Conservation (phyloP, 2,888 invertebrate species). For the Rhynchonema sp. region DNA sequence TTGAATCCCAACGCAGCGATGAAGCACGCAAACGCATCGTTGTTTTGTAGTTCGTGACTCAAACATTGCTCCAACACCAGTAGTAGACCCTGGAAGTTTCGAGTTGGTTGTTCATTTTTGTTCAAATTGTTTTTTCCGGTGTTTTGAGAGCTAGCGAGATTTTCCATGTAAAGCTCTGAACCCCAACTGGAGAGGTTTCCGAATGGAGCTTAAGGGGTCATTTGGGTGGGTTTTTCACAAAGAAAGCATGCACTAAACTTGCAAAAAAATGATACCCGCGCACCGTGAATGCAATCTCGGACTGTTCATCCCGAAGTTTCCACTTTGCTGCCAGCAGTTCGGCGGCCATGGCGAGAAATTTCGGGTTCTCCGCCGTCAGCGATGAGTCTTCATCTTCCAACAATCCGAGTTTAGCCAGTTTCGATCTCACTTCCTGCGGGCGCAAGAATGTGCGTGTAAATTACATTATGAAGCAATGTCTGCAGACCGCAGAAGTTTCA, state of each 20-base stretch:
- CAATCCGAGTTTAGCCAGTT: too few species aligned
- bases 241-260: neutral
- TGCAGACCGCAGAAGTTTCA: too few species aligned
- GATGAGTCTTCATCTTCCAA: too few species aligned
- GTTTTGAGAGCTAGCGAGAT: too few species aligned
- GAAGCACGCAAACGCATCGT: constrained; percentile 12
- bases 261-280: too few species aligned
- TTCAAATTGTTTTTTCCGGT: neutral
- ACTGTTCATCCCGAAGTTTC: constrained; percentile 2
- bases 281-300: constrained; percentile 1
- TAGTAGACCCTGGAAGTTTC: constrained; percentile 13
- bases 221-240: neutral
- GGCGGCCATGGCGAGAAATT: neutral
- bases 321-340: neutral
- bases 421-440: too few species aligned
- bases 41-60: constrained; percentile 8
- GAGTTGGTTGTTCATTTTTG: neutral
- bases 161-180: too few species aligned
- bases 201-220: too few species aligned
- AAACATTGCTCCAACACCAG: constrained; percentile 17
- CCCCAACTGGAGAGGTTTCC: too few species aligned
- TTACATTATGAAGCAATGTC: too few species aligned
- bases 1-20: constrained; percentile 15
- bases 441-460: too few species aligned
- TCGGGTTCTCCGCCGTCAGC: neutral